Conservation (phyloP, 2,113 vertebrate species). For the Myrmecobius fasciatus region DNA sequence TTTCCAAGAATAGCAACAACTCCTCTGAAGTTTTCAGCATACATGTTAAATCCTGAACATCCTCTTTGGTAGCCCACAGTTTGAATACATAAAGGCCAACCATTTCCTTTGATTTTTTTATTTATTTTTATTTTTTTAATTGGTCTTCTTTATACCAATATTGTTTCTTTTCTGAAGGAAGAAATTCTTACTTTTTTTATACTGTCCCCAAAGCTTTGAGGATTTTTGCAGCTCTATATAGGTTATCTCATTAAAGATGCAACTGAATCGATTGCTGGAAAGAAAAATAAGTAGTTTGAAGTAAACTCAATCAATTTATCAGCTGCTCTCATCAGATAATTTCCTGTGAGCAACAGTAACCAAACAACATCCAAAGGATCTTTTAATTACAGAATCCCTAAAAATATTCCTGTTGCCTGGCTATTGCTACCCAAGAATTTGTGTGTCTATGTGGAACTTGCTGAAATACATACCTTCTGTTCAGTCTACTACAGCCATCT, state of each 20-base stretch:
- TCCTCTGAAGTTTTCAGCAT: not conserved
- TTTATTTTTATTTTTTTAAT: not conserved
- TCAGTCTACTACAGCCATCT: not conserved
- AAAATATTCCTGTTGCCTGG: not conserved
- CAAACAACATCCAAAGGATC: not conserved
- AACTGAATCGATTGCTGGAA: not conserved
- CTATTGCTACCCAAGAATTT: not conserved
- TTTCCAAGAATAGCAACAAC: not conserved
- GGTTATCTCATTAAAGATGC: not conserved
- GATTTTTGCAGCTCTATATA: not conserved
- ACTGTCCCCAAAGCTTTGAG: not conserved
- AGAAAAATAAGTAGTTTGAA: not conserved
- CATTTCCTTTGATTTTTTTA: not conserved
- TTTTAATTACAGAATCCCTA: not conserved
- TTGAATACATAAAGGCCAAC: not conserved
- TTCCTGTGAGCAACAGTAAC: not conserved
- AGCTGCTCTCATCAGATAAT: slow-evolving; percentile 12
- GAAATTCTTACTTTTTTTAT: not conserved
- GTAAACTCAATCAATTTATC: not conserved
- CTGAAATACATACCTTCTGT: not conserved
- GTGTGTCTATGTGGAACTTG: not conserved
- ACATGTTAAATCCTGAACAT: not conserved
- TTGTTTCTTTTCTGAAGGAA: not conserved
- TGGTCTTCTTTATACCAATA: not conserved
- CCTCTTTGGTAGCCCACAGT: not conserved